Conservation (phyloP, 2,888 invertebrate species). For the Noctua fimbriata region DNA sequence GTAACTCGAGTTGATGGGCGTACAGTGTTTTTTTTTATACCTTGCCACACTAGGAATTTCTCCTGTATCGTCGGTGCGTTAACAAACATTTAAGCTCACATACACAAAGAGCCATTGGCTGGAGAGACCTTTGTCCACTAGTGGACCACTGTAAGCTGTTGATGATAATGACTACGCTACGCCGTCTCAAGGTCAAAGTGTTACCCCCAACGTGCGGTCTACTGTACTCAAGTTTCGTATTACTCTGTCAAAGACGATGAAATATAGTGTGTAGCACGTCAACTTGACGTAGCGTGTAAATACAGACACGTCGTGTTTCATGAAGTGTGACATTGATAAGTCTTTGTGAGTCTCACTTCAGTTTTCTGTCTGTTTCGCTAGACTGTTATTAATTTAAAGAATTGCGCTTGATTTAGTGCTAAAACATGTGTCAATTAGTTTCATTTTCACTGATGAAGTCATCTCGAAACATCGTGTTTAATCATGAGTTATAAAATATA, state of each 20-base stretch:
- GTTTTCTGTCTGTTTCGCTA: conserved; percentile 19
- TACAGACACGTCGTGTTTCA: conserved; percentile 11
- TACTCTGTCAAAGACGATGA: conserved; percentile 44
- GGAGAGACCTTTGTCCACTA: not conserved
- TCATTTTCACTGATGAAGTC: not conserved
- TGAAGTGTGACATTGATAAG: conserved; percentile 23
- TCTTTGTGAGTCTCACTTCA: conserved; percentile 4
- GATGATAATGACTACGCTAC: not conserved
- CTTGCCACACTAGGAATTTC: no score
- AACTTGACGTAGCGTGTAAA: conserved; percentile 46
- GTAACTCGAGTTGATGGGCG: not conserved
- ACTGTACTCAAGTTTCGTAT: conserved; percentile 40
- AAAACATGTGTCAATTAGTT: conserved; percentile 6
- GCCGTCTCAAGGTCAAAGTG: not conserved
- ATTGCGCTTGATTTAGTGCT: not conserved
- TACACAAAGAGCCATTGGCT: no score
- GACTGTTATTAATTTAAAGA: conserved; percentile 23
- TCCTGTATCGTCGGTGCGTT: no score
- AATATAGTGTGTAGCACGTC: conserved; percentile 38
- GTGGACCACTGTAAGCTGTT: not conserved
- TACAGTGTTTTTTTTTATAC: no score
- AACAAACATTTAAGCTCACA: no score
- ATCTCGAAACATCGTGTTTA: not conserved
- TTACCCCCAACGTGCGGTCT: not conserved
- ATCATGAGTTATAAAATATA: not conserved